Percentiles rank a stretch among this genome's conserved stretches.
Conservation (phyloP, 2,797 vertebrate species). For the Allobates femoralis region DNA sequence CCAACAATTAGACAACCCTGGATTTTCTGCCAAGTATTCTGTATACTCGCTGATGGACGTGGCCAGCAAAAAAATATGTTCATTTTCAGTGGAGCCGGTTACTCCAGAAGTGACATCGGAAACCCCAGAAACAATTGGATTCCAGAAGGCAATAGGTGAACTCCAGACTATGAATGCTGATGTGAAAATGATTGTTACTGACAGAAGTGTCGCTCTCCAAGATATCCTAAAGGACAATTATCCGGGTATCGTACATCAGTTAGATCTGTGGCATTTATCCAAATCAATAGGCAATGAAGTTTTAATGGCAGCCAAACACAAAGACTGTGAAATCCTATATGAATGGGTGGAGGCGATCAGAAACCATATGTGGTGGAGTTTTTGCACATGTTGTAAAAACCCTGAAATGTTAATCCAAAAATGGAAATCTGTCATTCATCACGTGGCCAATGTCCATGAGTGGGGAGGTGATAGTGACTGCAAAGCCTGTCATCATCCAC, state of each 20-base stretch:
- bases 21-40: neutral
- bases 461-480: neutral
- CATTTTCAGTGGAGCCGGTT: neutral
- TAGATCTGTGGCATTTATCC: neutral
- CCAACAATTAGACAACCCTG: neutral
- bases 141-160: conserved; percentile 7
- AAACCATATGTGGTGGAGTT: neutral
- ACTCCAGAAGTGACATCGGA: neutral
- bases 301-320: neutral
- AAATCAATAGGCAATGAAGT: conserved; percentile 4
- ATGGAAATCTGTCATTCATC: neutral
- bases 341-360: neutral
- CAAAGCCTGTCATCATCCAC: conserved; percentile 3
- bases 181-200: conserved; percentile 7
- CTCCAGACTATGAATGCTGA: conserved; percentile 7
- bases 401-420: neutral
- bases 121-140: neutral
- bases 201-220: neutral
- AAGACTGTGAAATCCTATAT: neutral
- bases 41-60: neutral
- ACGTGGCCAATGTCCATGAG: neutral
- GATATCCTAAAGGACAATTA: neutral
- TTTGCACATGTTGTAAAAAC: neutral
- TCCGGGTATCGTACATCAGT: neutral
- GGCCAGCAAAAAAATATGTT: neutral